Evolutionary conservation across 2,797 vertebrate species (phyloP), one percentile per base, ranked within the genome.

Genomic region (Knipowitschia caucasica): DNA sequence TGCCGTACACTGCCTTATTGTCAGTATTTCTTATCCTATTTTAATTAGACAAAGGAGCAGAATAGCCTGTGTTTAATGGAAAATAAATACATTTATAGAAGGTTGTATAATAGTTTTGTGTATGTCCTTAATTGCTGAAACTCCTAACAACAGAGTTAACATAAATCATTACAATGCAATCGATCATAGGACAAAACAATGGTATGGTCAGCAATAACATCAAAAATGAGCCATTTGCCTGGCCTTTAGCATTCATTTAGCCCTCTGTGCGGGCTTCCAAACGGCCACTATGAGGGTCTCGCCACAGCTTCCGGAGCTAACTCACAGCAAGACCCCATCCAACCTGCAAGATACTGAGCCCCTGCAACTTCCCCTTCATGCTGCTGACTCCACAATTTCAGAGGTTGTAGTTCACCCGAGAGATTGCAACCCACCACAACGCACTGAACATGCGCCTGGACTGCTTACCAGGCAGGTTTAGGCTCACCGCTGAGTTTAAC

Each of bases 331-430:
- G 83, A 81, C 62, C 69, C 63, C 69, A 62, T 82, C 81, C 74
- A 43, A 71, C 76, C 75, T 66, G 44, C 76, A 73, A 67, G 55
- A 74, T 78, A 66, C 68, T 35, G n/a, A 52, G 78, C 57, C 62
- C 78, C 64, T 62, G 62, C 64, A 62, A 77, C 74, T 74, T 73
- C 67, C 64, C 56, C 68, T 70, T 31, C 47, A 65, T 71, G 74
- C 64, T 89, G 88, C 85, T 88, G 85, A 87, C 84, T 81, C 80
- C 59, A 71, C 77, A 62, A 43, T 85, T 85, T 87, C 64, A 72
- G 59, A 61, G 67, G 83, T 69, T 85, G 83, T 67, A 86, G 70
- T 70, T 86, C 80, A 87, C 85, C 83, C 88, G 86, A 88, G 86
- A 86, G 77, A 73, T 62, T 47, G 65, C 72, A 69, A 64, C 73